A percentile compares a stretch with the other conserved stretches of the same genome.
These are phyloP conservation scores for Pipistrellus pygmaeus DNA, from an alignment of 2,797 vertebrate species.

Conservation along the genomic window DNA sequence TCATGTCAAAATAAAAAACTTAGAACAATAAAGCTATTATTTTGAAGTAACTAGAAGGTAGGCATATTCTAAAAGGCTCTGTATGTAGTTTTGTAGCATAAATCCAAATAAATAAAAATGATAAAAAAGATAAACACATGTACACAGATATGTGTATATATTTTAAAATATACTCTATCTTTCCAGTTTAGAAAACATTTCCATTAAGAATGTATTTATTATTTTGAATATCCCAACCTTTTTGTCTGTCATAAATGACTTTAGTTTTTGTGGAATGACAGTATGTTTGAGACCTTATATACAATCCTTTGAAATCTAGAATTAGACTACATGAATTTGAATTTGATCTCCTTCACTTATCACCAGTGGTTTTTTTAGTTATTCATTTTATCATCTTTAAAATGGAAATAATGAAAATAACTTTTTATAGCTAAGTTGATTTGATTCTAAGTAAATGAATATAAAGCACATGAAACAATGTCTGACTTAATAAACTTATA, in stretches of 20 bases:
- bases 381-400: neutral
- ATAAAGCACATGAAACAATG: neutral
- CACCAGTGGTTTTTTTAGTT: neutral
- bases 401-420: neutral
- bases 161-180: neutral
- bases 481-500: neutral
- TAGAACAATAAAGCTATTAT: neutral
- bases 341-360: neutral
- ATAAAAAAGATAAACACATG: neutral
- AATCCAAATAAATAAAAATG: neutral
- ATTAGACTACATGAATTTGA: neutral
- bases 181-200: neutral
- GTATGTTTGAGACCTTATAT: neutral
- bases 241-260: neutral
- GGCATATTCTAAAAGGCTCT: neutral
- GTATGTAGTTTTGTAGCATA: neutral
- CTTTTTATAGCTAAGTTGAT: neutral
- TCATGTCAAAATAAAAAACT: neutral
- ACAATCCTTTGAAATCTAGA: neutral
- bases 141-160: rapidly evolving
- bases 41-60: neutral
- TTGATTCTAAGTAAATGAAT: neutral
- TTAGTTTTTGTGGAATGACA: neutral
- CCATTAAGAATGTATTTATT: neutral
- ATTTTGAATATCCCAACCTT: neutral